A percentile compares a stretch with the other conserved stretches of the same genome.
phyloP scores from a whole-genome alignment of 2,113 vertebrate species.

The Sorex fumeus region DNA sequence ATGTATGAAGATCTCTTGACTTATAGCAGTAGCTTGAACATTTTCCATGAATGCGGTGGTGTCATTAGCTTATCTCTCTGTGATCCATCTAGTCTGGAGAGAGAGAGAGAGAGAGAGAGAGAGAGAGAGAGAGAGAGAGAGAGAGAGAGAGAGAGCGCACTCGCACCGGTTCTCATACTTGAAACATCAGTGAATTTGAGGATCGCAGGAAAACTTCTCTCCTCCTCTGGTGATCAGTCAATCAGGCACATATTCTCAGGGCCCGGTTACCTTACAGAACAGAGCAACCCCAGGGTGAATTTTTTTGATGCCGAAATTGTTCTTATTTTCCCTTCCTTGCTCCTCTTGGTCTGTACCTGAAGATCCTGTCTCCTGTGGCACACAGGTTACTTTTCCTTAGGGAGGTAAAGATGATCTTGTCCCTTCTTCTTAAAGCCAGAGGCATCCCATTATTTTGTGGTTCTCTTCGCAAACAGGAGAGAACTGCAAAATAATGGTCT shows the following conservation, averaged over 20 bases:
- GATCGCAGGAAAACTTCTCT: neutral
- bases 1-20: neutral
- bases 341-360: neutral
- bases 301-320: neutral
- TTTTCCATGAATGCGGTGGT: neutral
- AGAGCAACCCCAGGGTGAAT: neutral
- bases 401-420: neutral
- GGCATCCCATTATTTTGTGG: neutral
- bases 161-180: constrained; percentile 27
- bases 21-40: neutral
- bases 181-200: neutral
- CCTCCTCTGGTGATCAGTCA: neutral
- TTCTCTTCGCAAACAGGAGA: neutral
- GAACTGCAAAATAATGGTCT: too few relatives aligned
- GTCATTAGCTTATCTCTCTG: constrained; percentile 5
- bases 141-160: neutral
- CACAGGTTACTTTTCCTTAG: neutral
- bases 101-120: neutral
- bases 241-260: neutral
- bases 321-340: neutral
- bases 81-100: neutral
- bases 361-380: neutral
- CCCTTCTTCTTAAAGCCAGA: neutral
- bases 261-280: too few relatives aligned
- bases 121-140: neutral